phyloP scores from a whole-genome alignment of 2,797 vertebrate species.

The Vireo griseus region DNA sequence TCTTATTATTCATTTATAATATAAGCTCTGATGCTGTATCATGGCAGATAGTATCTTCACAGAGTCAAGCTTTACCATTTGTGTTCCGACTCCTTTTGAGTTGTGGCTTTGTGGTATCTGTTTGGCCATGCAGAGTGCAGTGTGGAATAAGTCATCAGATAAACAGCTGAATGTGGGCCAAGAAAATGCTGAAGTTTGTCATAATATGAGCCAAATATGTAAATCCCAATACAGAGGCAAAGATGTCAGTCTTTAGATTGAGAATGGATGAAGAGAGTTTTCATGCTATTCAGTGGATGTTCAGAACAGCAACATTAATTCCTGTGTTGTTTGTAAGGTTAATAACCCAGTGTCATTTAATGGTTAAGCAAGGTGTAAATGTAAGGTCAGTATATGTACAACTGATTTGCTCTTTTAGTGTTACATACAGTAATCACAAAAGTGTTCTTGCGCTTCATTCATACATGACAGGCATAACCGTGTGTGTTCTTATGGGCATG shows the following conservation, averaged over 20 bases:
- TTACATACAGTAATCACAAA: neutral
- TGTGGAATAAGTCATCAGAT: neutral
- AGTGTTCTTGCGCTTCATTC: neutral
- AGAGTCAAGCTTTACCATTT: neutral
- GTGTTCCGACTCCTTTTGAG: neutral
- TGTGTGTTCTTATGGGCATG: neutral
- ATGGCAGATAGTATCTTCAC: neutral
- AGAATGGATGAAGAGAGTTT: neutral
- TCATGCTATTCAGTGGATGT: neutral
- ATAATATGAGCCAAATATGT: neutral
- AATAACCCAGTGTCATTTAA: neutral
- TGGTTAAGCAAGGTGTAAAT: neutral
- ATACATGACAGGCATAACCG: neutral
- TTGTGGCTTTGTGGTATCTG: neutral
- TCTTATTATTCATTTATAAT: constrained; percentile 20
- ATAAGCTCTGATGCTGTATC: neutral
- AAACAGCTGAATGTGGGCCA: neutral
- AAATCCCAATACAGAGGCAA: neutral
- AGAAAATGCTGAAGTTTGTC: neutral
- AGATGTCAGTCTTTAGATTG: neutral
- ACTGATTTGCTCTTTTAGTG: neutral
- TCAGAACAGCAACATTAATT: neutral
- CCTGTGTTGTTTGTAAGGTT: neutral
- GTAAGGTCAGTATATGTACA: neutral
- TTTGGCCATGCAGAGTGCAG: neutral